Percentiles rank a stretch among this genome's conserved stretches.
Conservation (phyloP, 2,797 vertebrate genomes). For the Sebastes trivittatus region DNA sequence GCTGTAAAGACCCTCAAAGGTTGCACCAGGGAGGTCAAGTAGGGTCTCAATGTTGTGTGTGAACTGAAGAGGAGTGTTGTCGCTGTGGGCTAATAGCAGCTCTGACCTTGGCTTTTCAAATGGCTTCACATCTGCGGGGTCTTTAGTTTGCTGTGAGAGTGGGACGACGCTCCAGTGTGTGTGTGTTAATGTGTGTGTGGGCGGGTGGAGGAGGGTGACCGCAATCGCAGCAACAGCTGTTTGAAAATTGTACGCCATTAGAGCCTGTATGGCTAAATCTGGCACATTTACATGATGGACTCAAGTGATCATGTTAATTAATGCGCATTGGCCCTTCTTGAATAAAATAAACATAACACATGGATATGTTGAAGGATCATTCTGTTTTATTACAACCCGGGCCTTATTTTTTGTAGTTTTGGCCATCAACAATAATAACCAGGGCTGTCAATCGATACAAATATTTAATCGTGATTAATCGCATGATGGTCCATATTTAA, state of each 20-base stretch:
- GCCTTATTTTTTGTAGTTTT: background rate
- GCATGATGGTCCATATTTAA: no score
- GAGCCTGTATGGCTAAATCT: background rate
- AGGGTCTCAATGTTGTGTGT: background rate
- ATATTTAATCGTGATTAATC: no score
- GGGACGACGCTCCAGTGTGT: background rate
- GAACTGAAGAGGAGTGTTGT: background rate
- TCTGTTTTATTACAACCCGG: background rate
- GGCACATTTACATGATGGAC: background rate
- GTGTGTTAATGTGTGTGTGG: background rate
- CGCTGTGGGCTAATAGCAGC: conserved; percentile 9
- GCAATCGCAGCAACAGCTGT: background rate
- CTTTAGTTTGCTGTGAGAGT: background rate
- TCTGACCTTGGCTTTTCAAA: conserved; percentile 29
- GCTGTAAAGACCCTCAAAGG: background rate
- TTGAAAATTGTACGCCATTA: conserved; percentile 2
- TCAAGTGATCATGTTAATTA: background rate
- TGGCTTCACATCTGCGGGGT: conserved; percentile 8
- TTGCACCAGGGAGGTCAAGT: background rate
- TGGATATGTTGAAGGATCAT: background rate
- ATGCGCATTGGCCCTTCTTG: background rate
- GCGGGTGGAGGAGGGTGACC: background rate
- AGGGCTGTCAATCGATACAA: no score
- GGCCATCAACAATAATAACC: background rate
- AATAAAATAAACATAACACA: background rate